Evolutionary conservation across 2,888 invertebrate genomes (phyloP), one percentile per base, ranked within the genome.

Genomic region (Criorhina ranunculi): DNA sequence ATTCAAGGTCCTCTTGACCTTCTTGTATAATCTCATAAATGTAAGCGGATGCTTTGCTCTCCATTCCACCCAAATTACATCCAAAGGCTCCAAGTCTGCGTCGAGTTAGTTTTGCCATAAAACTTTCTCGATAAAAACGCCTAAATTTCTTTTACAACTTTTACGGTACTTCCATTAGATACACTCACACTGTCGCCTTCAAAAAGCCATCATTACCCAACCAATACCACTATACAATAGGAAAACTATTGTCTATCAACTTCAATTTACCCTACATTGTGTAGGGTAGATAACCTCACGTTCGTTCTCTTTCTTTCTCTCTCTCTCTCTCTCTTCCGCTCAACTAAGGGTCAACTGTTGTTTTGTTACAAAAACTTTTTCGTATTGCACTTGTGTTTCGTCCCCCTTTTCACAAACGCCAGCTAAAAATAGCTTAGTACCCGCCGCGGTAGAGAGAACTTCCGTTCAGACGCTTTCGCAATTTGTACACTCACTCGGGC

Each of bases 281-380:
- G 53, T 55, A 55, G 53, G 53, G 33, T 33, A 53, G 53, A 53
- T 53, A 53, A 53, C 53, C 53, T 55, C 53, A 5, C 42, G 24
- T 4, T 4, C 24, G 24, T 4, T 24, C 24, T 24, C 24, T 4
- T 24, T 24, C 4, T 24, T 4, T 24, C 24, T 24, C 24, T 24
- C 24, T 24, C n/a, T 24, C 24, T 24, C 24, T 24, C 4, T 24
- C 4, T 24, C 4, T 24, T 12, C 9, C n/a, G n/a, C n/a, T 8
- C 49, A 37, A 12, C 37, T 51, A 35, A 37, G 64, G 64, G 49
- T 24, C 64, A 64, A 51, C 49, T 64, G 24, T 37, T 19, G 12
- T 24, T 57, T 57, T 17, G 37, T n/a, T 57, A n/a, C n/a, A n/a
- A n/a, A 19, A 37, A 37, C 8, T 53, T 53, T 31, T 31, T 51